Conservation (phyloP, 2,797 vertebrate genomes). For the Pteronotus mesoamericanus region DNA sequence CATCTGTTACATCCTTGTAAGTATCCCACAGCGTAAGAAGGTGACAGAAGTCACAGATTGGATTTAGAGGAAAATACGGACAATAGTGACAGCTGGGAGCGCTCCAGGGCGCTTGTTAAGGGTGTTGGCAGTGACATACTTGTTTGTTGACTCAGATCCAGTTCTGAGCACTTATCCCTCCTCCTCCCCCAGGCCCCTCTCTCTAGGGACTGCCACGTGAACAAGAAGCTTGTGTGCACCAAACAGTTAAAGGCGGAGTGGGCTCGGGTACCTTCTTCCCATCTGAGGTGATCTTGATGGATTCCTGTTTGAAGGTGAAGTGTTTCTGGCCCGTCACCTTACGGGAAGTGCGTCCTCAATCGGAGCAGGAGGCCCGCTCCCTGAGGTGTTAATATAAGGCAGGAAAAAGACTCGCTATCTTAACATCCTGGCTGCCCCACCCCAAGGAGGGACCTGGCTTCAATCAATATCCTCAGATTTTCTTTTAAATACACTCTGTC, state of each 20-base stretch:
- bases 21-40: neutral
- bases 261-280: neutral
- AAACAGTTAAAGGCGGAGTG: neutral
- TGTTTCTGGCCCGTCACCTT: neutral
- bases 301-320: neutral
- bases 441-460: neutral
- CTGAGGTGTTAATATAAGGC: neutral
- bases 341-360: neutral
- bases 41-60: conserved; percentile 41
- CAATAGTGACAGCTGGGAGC: neutral
- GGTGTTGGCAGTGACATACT: neutral
- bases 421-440: neutral
- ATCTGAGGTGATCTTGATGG: neutral
- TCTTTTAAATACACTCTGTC: neutral
- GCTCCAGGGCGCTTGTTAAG: neutral
- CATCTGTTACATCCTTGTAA: conserved; percentile 33
- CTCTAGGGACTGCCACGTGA: neutral
- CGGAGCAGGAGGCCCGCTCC: neutral
- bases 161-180: neutral
- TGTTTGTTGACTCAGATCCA: neutral
- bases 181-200: neutral
- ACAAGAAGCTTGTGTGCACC: neutral
- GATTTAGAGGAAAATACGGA: neutral
- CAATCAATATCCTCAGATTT: neutral
- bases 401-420: neutral